Evolutionary conservation across 1,140 invertebrate genomes (phyloP), one percentile per base, ranked within the genome.

Genomic region (Polyergus mexicanus): DNA sequence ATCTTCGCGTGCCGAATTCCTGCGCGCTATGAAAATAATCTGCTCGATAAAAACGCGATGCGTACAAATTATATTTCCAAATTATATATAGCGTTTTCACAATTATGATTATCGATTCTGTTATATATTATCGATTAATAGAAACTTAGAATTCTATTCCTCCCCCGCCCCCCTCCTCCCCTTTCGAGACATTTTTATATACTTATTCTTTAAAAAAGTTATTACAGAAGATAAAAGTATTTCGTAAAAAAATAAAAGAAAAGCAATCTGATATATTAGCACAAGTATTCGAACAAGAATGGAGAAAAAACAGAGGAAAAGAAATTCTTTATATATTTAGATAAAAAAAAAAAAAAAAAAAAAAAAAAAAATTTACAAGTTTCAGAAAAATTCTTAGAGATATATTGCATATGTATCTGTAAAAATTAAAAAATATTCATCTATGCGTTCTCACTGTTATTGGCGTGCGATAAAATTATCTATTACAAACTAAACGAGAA

Each of bases 1-100:
- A 87, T 78, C 81, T 81, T 90, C 60, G 75, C 75, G 71, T 16
- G 80, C 84, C 69, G 66, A 66, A 84, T 77, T 51, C 16, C 6
- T 47, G 22, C 63, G 16, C 74, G 44, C 19, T n/a, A 47, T 32
- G 19, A 81, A 85, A 83, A 81, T 85, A 90, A 90, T 81, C 76
- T 13, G 7, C 22, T 80, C 22, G 58, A 80, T 80, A 69, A 69
- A 10, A 69, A 10, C 32, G 7, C 35, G 8, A 28, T 7, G 22
- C 6, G 28, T 19, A 51, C 25, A 19, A 51, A 6, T 56, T 69
- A 5, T 65, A 16, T 51, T 71, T 65, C 1, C 11, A 60, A n/a
- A n/a, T n/a, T n/a, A n/a, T n/a, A n/a, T 41, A 7, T 6, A 44
- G 19, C 1, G 13, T 11, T 10, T 41, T n/a, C 25, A 8, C 0